These are phyloP conservation scores for Coptodon bakossiorum DNA, from an alignment of 2,113 vertebrate species.

Conservation along the genomic window DNA sequence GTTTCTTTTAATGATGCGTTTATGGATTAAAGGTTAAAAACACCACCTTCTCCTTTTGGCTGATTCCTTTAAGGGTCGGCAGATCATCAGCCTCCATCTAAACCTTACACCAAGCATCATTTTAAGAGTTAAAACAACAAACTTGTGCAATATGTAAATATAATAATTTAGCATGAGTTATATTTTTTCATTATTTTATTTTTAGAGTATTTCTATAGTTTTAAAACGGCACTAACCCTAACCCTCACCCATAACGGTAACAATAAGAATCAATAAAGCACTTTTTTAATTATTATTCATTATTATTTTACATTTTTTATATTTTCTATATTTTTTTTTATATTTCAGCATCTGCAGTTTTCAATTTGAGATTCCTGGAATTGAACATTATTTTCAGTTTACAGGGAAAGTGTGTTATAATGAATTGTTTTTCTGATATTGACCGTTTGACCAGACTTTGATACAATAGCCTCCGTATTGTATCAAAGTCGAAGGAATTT, in stretches of 20 bases:
- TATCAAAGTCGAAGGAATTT: background rate
- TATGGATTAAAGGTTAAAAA: background rate
- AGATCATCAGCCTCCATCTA: accelerated
- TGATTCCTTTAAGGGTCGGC: accelerated
- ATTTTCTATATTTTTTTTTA: background rate
- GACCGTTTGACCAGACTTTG: background rate
- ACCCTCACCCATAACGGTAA: background rate
- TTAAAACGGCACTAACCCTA: background rate
- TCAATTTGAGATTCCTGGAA: background rate
- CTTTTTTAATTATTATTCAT: background rate
- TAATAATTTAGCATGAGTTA: background rate
- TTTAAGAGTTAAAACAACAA: background rate
- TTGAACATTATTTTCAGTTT: background rate
- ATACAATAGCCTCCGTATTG: accelerated
- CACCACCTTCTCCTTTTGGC: accelerated
- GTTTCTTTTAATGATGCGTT: background rate
- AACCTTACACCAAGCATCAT: accelerated
- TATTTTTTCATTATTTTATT: background rate
- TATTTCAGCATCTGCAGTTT: background rate
- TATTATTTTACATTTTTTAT: background rate
- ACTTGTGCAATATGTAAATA: accelerated
- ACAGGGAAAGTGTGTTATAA: background rate
- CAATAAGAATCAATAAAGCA: background rate
- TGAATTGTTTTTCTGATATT: background rate
- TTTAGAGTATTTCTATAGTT: background rate